Conservation (phyloP, 2,888 invertebrate species). For the Danaus chrysippus region DNA sequence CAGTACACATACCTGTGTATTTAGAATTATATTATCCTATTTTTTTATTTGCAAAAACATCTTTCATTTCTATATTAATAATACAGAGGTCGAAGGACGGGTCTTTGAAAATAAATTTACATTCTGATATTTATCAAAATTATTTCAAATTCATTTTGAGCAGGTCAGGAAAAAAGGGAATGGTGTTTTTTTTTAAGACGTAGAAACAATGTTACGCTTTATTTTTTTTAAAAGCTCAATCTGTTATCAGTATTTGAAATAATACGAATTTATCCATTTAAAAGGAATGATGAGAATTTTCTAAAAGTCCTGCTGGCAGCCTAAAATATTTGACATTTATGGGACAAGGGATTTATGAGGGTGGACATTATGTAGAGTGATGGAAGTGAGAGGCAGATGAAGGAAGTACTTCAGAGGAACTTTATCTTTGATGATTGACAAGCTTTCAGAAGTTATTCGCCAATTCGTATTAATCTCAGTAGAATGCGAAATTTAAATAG, state of each 20-base stretch:
- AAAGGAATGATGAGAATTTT: background rate
- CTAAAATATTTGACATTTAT: slow-evolving; percentile 7
- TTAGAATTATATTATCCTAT: too few species aligned
- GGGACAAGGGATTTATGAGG: slow-evolving; percentile 7
- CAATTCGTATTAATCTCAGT: background rate
- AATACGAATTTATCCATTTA: background rate
- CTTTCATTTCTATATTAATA: too few species aligned
- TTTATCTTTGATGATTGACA: slow-evolving; percentile 5
- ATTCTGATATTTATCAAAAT: too few species aligned
- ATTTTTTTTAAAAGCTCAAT: too few species aligned
- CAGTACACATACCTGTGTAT: background rate
- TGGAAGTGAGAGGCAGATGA: background rate
- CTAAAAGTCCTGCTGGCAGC: background rate
- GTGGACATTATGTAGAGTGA: slow-evolving; percentile 4
- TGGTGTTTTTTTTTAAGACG: too few species aligned
- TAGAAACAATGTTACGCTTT: too few species aligned
- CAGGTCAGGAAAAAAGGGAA: too few species aligned
- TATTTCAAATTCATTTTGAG: too few species aligned
- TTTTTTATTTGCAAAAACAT: too few species aligned
- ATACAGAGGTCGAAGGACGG: too few species aligned
- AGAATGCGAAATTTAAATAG: too few species aligned
- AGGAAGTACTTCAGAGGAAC: slow-evolving; percentile 1
- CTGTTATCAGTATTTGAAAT: background rate
- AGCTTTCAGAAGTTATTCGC: background rate
- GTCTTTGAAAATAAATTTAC: too few species aligned